These are phyloP conservation scores for Andrena minutula DNA, from an alignment of 2,888 invertebrate species.

Conservation along the genomic window DNA sequence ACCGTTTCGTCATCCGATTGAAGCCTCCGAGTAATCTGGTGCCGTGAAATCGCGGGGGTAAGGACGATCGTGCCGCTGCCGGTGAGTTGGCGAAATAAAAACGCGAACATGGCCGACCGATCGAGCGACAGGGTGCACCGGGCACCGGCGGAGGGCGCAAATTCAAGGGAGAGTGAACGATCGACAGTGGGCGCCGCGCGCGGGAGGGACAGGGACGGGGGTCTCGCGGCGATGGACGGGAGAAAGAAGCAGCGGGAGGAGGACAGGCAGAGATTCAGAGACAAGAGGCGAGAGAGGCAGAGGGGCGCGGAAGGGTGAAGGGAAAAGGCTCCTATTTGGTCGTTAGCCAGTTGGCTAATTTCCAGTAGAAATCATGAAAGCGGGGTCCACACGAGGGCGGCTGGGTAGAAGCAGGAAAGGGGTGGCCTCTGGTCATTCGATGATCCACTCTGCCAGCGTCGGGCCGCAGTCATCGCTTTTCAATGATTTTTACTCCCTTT, in stretches of 20 bases:
- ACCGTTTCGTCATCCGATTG: not conserved
- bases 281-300: constrained; percentile 52
- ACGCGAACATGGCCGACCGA: constrained; percentile 62
- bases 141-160: constrained; percentile 46
- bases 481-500: constrained; percentile 84
- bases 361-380: constrained; percentile 85
- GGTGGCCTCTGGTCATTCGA: constrained; percentile 82
- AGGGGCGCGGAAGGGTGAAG: constrained; percentile 60
- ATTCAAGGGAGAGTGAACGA: constrained; percentile 47
- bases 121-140: constrained; percentile 60
- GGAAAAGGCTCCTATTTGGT: constrained; percentile 82
- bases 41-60: constrained; percentile 63
- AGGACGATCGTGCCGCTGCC: constrained; percentile 60
- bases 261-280: constrained; percentile 56
- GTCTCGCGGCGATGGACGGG: constrained; percentile 38
- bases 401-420: constrained; percentile 69
- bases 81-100: constrained; percentile 65
- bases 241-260: constrained; percentile 52
- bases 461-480: constrained; percentile 82
- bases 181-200: constrained; percentile 38
- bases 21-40: constrained; percentile 20
- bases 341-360: constrained; percentile 85
- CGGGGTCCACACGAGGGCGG: constrained; percentile 75
- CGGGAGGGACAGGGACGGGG: constrained; percentile 58
- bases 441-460: constrained; percentile 81